Evolutionary conservation across 1,140 invertebrate species (phyloP), one percentile per base, ranked within the genome.

Genomic region (Panulirus ornatus): DNA sequence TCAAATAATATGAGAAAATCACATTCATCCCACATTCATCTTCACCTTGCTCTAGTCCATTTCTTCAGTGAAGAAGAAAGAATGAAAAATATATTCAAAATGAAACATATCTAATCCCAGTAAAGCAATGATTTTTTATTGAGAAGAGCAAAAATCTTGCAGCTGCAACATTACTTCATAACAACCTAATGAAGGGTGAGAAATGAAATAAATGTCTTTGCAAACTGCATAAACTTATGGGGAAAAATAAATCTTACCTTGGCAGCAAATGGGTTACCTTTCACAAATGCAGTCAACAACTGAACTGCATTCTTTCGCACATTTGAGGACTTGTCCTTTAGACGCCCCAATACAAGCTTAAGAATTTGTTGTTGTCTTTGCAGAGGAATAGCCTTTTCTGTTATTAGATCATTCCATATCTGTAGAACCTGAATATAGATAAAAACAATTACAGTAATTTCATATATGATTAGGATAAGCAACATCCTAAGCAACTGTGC

Each of bases 261-360:
- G 22, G 94, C 94, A 86, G 95, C 95, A 93, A 96, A 97, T 47
- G 97, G 97, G 94, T 98, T 98, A 66, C 95, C 95, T 93, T 97
- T 96, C 6, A 98, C 94, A 92, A 97, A 95, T 30, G 95, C 94
- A 51, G 96, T 96, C 11, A 97, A 92, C n/a, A 97, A 94, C 92
- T 96, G 96, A 79, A 98, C 95, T 73, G 97, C 96, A 90, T 96
- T 95, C 93, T 97, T 97, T 0, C 97, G 94, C 0, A 98, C 97
- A 86, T 95, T 94, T 22, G 96, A 96, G 9, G 96, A 96, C 93
- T 96, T 97, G 93, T 98, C 97, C 89, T 96, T 94, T 47, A 98
- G 94, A 19, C 97, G 95, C 19, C 95, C 95, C n/a, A 96, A 95
- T 0, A 95, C 95, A 14, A 95, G 94, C 85, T 95, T 94, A 54